A percentile compares a stretch with the other conserved stretches of the same genome.
These are phyloP conservation scores for Monochamus saltuarius DNA, from an alignment of 1,140 invertebrate species.

Conservation along the genomic window DNA sequence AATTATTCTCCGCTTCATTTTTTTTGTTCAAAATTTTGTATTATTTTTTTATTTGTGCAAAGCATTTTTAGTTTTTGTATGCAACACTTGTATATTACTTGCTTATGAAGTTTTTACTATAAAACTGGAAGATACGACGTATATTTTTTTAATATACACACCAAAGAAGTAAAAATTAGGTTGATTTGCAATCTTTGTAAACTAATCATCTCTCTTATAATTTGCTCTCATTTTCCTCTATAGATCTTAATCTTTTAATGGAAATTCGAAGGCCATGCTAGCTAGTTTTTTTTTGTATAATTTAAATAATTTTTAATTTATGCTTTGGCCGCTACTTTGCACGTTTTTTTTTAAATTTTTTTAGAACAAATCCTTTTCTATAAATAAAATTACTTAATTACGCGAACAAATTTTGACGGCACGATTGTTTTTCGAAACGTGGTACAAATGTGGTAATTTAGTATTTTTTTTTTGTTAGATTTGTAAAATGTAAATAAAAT, in stretches of 20 bases:
- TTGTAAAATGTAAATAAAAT: constrained; percentile 37
- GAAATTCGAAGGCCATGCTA: constrained; percentile 14
- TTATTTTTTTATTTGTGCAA: background rate
- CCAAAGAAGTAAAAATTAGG: constrained; percentile 52
- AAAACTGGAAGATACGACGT: constrained; percentile 48
- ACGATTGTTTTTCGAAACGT: constrained; percentile 26
- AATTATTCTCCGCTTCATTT: too few relatives aligned
- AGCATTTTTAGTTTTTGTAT: constrained; percentile 46
- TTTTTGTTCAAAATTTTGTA: too few relatives aligned
- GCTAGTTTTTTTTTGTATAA: constrained; percentile 11
- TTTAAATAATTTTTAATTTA: constrained; percentile 7
- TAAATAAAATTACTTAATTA: constrained; percentile 14
- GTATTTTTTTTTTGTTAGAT: constrained; percentile 35
- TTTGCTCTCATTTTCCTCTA: constrained; percentile 19
- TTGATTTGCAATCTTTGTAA: constrained; percentile 37
- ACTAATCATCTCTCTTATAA: constrained; percentile 31
- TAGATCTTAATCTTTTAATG: background rate
- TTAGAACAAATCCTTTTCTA: constrained; percentile 9
- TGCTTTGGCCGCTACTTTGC: background rate
- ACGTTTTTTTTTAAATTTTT: constrained; percentile 4
- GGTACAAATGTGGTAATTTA: constrained; percentile 43
- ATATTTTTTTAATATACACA: constrained; percentile 53
- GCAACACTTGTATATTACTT: constrained; percentile 45
- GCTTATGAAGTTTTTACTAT: constrained; percentile 49
- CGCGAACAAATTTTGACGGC: constrained; percentile 19